These are phyloP conservation scores for Ataeniobius toweri DNA, from an alignment of 2,797 vertebrate genomes.

Conservation along the genomic window DNA sequence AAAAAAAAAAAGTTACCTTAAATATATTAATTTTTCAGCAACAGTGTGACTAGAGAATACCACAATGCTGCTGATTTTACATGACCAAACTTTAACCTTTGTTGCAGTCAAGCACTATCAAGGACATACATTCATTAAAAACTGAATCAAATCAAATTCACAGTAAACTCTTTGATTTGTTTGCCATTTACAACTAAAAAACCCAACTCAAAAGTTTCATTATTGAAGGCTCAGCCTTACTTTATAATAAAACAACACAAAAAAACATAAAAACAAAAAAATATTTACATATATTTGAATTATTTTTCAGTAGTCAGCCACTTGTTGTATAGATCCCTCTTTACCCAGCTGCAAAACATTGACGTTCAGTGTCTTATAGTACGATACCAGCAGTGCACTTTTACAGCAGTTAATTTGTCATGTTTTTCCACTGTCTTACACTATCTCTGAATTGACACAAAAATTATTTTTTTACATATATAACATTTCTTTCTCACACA, in stretches of 20 bases:
- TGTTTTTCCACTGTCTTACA: conserved; percentile 32
- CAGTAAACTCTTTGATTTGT: conserved; percentile 63
- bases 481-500: conserved; percentile 18
- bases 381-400: conserved; percentile 48
- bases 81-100: neutral
- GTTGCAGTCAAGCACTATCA: neutral
- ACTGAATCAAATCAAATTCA: conserved; percentile 11
- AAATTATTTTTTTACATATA: conserved; percentile 19
- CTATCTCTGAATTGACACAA: conserved; percentile 45
- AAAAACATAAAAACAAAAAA: conserved; percentile 33
- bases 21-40: neutral
- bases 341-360: conserved; percentile 44
- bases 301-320: conserved; percentile 70
- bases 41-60: neutral
- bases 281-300: conserved; percentile 58
- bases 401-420: conserved; percentile 64
- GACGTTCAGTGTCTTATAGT: conserved; percentile 62
- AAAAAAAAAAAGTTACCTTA: neutral
- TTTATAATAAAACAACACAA: conserved; percentile 51
- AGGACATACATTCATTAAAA: neutral
- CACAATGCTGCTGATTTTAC: neutral
- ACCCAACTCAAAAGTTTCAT: conserved; percentile 23
- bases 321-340: conserved; percentile 34
- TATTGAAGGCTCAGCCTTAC: conserved; percentile 79
- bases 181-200: conserved; percentile 45